These are phyloP conservation scores for Mythimna vitellina DNA, from an alignment of 2,888 invertebrate genomes.

Conservation along the genomic window DNA sequence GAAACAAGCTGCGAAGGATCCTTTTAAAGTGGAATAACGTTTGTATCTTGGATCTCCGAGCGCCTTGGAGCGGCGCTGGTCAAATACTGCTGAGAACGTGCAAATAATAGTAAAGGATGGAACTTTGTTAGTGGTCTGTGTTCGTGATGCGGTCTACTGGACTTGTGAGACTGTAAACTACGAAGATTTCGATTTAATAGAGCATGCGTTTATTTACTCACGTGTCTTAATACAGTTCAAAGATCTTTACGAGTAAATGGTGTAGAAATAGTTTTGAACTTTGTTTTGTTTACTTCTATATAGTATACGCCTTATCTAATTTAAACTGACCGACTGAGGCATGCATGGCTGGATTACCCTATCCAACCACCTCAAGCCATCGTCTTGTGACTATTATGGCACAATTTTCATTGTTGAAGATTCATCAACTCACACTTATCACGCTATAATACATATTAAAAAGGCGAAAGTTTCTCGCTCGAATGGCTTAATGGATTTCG, in stretches of 20 bases:
- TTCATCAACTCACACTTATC: too few species aligned
- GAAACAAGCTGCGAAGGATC: conserved; percentile 31
- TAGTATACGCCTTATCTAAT: too few species aligned
- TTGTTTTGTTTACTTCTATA: not conserved
- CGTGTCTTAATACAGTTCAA: not conserved
- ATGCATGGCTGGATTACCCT: too few species aligned
- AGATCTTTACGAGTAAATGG: not conserved
- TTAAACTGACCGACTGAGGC: too few species aligned
- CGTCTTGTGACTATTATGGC: too few species aligned
- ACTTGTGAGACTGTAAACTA: conserved; percentile 25
- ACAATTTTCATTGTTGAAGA: too few species aligned
- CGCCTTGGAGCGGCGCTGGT: conserved; percentile 23
- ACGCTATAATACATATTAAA: too few species aligned
- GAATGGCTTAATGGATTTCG: too few species aligned
- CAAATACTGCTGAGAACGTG: conserved; percentile 39
- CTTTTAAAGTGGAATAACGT: conserved; percentile 42
- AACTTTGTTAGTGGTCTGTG: conserved; percentile 25
- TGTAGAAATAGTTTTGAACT: not conserved
- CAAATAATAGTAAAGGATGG: conserved; percentile 41
- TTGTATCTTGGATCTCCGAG: conserved; percentile 45
- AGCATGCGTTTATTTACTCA: conserved; percentile 15
- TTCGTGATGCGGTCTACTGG: conserved; percentile 39
- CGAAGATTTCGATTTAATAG: conserved; percentile 3
- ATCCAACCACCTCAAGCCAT: too few species aligned
- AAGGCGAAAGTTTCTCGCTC: too few species aligned